Evolutionary conservation across 1,140 invertebrate species (phyloP), one percentile per base, ranked within the genome.

Genomic region (Scaptomyza graminum): DNA sequence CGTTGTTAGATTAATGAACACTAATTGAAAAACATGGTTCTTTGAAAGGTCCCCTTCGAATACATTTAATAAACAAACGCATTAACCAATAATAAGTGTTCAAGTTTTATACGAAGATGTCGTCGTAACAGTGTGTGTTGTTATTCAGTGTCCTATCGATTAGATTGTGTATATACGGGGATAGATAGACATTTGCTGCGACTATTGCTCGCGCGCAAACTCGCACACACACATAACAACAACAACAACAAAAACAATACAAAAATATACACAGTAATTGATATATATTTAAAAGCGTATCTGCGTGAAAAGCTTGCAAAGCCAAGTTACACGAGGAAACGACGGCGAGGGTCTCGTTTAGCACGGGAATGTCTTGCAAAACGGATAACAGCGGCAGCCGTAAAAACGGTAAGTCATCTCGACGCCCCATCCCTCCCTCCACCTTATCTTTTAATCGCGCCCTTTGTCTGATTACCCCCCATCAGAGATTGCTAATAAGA

Each of bases 141-240:
- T 28, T 47, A 25, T 22, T 22, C 5, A 0, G 46, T 47, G 46
- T 31, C 54, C 39, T 63, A 69, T 69, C 51, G 66, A 69, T 69
- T 69, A 63, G 57, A 55, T 69, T 69, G 49, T 69, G 46, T 63
- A 31, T 63, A 59, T 28, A 63, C 37, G 16, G 16, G 16, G 16
- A 34, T 8, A 46, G 41, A 57, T 44, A 39, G 34, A 15, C 13
- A n/a, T 41, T 50, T n/a, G 18, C 41, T 31, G 50, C 13, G 28
- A 44, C 55, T 57, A 39, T 49, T 66, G 37, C 61, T 65, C 44
- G 62, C 63, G 68, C 68, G 62, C 62, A 52, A 66, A 71, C 62
- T 44, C 61, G 13, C 61, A 52, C 39, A 68, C 28, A 22, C 59
- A 62, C 44, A 9, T 5, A 60, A 12, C 5, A 47, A 11, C 44